Evolutionary conservation across 2,797 vertebrate genomes (phyloP).

Genomic region (Anas georgica): DNA sequence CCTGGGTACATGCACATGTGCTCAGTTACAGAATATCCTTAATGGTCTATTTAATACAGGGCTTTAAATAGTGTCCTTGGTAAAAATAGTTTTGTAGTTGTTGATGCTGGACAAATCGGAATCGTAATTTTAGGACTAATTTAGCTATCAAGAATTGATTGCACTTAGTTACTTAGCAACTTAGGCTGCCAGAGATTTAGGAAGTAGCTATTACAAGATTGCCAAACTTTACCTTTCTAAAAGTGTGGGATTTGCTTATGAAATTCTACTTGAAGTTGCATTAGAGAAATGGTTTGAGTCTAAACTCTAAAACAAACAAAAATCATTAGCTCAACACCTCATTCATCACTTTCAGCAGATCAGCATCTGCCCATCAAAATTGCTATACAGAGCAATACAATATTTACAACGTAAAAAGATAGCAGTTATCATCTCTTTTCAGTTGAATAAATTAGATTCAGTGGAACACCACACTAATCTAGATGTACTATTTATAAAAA

Average conservation of each 20-base stretch:
- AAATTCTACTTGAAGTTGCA: not conserved
- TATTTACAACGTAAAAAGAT: not conserved
- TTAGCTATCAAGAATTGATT: slow-evolving; percentile 42
- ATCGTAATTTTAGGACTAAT: slow-evolving; percentile 25
- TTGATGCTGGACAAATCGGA: slow-evolving; percentile 30
- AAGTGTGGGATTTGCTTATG: not conserved
- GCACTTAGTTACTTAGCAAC: slow-evolving; percentile 1
- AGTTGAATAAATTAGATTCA: not conserved
- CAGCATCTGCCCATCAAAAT: not conserved
- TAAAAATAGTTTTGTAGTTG: slow-evolving; percentile 1
- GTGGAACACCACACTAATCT: not conserved
- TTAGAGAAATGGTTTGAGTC: not conserved
- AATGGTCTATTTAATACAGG: not conserved
- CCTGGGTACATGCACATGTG: not conserved
- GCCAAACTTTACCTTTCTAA: not conserved
- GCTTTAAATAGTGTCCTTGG: not conserved
- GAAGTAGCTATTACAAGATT: not conserved
- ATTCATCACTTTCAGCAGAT: not conserved
- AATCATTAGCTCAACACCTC: not conserved
- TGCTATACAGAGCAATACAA: not conserved
- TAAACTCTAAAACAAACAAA: not conserved
- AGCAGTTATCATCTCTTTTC: not conserved
- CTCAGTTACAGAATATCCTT: not conserved
- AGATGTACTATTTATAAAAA: not conserved
- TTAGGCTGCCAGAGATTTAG: slow-evolving; percentile 2